Evolutionary conservation across 2,888 invertebrate genomes (phyloP), one percentile per base, ranked within the genome.

Genomic region (Fissipunctia ypsillon): DNA sequence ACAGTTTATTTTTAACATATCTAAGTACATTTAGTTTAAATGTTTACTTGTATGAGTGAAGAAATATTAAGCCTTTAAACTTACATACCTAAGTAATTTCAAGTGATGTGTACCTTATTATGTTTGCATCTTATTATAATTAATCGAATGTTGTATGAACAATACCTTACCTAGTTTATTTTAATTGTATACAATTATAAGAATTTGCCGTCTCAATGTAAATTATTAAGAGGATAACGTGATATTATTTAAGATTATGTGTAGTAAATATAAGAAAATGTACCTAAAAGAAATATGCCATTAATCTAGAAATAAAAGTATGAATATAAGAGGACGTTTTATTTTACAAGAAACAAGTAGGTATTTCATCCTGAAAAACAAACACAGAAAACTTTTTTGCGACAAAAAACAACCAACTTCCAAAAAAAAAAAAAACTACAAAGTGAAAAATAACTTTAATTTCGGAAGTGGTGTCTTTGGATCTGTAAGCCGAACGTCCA

Each of bases 221-320:
- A 78, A 84, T 77, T 83, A 76, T 77, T 74, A 80, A 86, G 83
- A 79, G 88, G 89, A 89, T 90, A 90, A 91, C 89, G 94, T 94
- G 95, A 95, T 94, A 94, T 91, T 94, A 94, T 88, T 87, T 92
- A 91, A 92, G 91, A 80, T 86, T 72, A 81, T 90, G 88, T 90
- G 83, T 88, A 90, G 83, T 86, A 80, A 81, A 85, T 82, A 54
- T 85, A 82, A 84, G 86, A 81, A 81, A 76, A 85, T 91, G 91
- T 93, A 94, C 92, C 91, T 92, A 93, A 92, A 93, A 93, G 90
- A 87, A 85, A 92, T 91, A 92, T 90, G 93, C 91, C 92, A 92
- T 92, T 91, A 91, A 90, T 87, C 87, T 90, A 88, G 84, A 88
- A 88, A 90, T 88, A 87, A 89, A 87, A 80, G 1, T 78, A 77